Percentiles rank a stretch among this genome's conserved stretches.
Conservation (phyloP, 2,888 invertebrate genomes). For the Epirrhoe alternata region DNA sequence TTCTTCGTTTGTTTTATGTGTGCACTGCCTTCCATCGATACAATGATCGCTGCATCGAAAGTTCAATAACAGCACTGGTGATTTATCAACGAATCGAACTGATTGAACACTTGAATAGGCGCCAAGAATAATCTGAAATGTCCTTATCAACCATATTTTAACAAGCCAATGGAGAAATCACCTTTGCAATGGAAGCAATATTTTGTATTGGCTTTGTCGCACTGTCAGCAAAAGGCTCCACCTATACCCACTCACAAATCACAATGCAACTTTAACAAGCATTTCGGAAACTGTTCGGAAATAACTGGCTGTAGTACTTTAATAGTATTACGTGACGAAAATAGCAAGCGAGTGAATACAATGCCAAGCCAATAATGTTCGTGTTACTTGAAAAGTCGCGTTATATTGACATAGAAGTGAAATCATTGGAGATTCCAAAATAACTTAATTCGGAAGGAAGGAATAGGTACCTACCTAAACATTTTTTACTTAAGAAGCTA, state of each 20-base stretch:
- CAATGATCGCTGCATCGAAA: background rate
- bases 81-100: background rate
- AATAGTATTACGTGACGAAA: constrained; percentile 23
- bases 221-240: too few relatives aligned
- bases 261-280: constrained; percentile 22
- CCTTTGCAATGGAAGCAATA: background rate
- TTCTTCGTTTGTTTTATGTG: too few relatives aligned
- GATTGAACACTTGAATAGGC: background rate
- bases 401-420: background rate
- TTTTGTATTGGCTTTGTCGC: background rate
- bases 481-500: too few relatives aligned
- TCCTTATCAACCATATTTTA: background rate
- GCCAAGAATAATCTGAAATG: background rate
- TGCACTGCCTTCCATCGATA: too few relatives aligned
- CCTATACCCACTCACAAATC: constrained; percentile 11
- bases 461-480: too few relatives aligned
- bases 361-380: background rate
- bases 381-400: constrained; percentile 1
- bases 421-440: background rate
- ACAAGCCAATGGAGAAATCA: background rate
- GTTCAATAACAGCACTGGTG: background rate
- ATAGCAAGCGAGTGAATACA: constrained; percentile 15
- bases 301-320: constrained; percentile 17
- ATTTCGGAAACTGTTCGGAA: constrained; percentile 5
- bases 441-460: background rate